phyloP scores from a whole-genome alignment of 2,888 invertebrate species.

The Elgonia sp. region DNA sequence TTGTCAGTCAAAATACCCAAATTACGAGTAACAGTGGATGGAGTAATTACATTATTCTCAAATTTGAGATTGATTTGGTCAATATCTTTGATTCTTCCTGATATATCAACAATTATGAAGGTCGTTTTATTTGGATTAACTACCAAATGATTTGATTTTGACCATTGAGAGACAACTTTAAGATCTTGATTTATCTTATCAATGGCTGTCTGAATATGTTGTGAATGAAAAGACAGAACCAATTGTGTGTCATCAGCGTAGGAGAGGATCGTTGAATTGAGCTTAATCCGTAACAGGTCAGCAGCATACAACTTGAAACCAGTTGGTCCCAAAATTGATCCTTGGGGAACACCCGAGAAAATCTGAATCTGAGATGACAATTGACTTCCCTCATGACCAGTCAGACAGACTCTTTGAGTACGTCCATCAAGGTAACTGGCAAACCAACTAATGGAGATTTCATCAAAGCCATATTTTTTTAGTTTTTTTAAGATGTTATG shows the following conservation, averaged over 20 bases:
- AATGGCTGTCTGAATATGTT: not conserved
- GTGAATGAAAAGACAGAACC: not conserved
- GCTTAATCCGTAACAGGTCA: not conserved
- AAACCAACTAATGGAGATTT: not conserved
- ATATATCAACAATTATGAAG: not conserved
- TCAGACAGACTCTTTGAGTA: not conserved
- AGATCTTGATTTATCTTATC: not conserved
- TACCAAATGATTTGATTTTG: not conserved
- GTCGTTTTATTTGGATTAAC: not conserved
- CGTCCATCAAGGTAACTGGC: not conserved
- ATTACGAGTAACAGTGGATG: too few species aligned
- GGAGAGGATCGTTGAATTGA: not conserved
- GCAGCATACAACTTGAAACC: not conserved
- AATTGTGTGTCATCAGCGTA: constrained; percentile 4
- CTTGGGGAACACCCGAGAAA: not conserved
- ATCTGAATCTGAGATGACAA: not conserved
- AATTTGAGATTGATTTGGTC: not conserved
- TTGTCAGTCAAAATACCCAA: not conserved
- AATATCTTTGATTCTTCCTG: not conserved
- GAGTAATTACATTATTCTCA: too few species aligned
- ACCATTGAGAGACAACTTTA: not conserved
- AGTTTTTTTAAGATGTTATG: not conserved
- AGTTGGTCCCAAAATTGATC: not conserved
- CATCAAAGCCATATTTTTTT: not conserved
- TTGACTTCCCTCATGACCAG: not conserved